phyloP scores from a whole-genome alignment of 2,797 vertebrate species.

The Gadopsis marmoratus region DNA sequence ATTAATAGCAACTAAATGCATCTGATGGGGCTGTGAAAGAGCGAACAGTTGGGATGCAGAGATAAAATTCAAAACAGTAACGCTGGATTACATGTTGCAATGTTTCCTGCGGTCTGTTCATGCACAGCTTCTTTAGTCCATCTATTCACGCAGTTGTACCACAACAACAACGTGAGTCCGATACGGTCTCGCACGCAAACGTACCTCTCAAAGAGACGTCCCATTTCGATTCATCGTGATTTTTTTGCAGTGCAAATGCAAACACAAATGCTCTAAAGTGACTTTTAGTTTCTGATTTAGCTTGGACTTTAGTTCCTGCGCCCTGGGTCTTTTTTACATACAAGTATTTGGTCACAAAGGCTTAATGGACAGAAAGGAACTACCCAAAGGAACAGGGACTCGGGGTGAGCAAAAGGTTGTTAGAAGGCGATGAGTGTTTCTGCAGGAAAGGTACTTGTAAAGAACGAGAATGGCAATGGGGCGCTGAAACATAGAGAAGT shows the following conservation, averaged over 20 bases:
- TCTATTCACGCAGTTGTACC: neutral
- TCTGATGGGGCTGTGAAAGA: neutral
- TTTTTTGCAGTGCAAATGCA: neutral
- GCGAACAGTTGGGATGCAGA: neutral
- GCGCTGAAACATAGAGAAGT: conserved; percentile 36
- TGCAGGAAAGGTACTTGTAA: conserved; percentile 42
- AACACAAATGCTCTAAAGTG: neutral
- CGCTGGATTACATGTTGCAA: neutral
- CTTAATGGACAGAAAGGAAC: neutral
- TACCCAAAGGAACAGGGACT: conserved; percentile 11
- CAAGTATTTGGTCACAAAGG: conserved; percentile 4
- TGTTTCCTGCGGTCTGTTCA: too few species aligned
- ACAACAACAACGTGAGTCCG: neutral
- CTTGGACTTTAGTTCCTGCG: neutral
- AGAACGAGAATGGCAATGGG: conserved; percentile 57
- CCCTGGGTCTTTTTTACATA: neutral
- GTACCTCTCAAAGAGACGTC: neutral
- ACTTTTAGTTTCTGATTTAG: too few species aligned
- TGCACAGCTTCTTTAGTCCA: neutral
- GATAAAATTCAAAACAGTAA: neutral
- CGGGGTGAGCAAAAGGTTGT: conserved; percentile 47
- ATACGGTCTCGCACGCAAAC: neutral
- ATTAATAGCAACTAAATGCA: neutral
- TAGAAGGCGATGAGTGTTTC: conserved; percentile 51
- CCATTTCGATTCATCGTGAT: neutral